Percentiles rank a stretch among this genome's conserved stretches.
phyloP scores from a whole-genome alignment of 2,888 invertebrate species.

The Alviniconcha strummeri region DNA sequence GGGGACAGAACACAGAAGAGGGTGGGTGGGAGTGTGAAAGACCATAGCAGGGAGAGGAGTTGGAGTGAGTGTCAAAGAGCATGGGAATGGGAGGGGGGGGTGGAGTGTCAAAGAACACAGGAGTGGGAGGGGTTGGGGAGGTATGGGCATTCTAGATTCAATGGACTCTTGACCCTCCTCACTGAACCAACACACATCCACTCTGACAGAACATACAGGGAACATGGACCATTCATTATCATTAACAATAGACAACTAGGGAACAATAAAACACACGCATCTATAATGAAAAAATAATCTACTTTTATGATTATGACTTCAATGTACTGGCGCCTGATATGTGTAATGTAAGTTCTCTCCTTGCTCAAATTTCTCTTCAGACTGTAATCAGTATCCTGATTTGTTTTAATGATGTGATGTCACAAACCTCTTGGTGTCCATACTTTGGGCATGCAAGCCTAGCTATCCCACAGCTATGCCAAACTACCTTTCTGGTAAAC shows the following conservation, averaged over 20 bases:
- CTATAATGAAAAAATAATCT: not conserved
- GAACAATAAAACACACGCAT: not conserved
- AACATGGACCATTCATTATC: not conserved
- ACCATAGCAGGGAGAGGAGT: too few relatives aligned
- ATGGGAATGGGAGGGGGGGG: too few relatives aligned
- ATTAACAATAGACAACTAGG: not conserved
- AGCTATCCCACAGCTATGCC: too few relatives aligned
- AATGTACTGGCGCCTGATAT: constrained; percentile 15
- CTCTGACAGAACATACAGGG: not conserved
- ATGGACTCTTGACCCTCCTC: not conserved
- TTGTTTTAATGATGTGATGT: not conserved
- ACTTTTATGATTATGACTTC: not conserved
- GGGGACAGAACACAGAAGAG: too few relatives aligned
- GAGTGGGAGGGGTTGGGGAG: too few relatives aligned
- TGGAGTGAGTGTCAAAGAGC: too few relatives aligned
- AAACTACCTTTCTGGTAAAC: too few relatives aligned
- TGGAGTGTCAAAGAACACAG: too few relatives aligned
- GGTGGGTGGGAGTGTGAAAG: too few relatives aligned
- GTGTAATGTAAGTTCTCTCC: constrained; percentile 4
- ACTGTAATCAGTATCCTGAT: constrained; percentile 17
- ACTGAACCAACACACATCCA: not conserved
- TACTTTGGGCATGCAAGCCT: not conserved
- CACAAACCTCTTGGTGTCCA: not conserved
- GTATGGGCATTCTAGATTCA: not conserved
- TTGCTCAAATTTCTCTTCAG: constrained; percentile 14